These are phyloP conservation scores for Cryptoblepharus egeriae DNA, from an alignment of 2,797 vertebrate species.

Conservation along the genomic window DNA sequence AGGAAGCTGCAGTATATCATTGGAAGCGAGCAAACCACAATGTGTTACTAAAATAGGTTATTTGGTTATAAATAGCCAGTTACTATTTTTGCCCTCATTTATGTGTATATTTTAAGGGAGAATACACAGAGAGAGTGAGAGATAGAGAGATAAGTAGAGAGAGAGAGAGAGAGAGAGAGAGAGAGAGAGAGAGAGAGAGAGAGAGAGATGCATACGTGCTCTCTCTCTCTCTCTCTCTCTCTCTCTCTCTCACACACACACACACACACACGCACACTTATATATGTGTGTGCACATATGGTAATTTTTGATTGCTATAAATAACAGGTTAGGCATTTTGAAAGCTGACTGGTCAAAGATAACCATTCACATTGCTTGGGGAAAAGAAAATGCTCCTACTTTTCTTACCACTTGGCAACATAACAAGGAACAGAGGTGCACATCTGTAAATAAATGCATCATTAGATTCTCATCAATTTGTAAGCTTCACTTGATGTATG, in stretches of 20 bases:
- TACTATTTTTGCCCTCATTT: conserved; percentile 50
- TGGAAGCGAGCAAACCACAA: conserved; percentile 42
- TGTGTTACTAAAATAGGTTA: conserved; percentile 49
- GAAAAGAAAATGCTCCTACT: conserved; percentile 45
- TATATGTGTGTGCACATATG: background rate
- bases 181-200: too few relatives aligned
- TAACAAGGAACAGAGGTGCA: conserved; percentile 78
- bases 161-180: too few relatives aligned
- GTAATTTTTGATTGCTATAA: conserved; percentile 44
- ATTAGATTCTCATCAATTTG: conserved; percentile 86
- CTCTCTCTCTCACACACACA: too few relatives aligned
- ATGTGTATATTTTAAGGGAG: conserved; percentile 40
- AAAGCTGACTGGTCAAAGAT: conserved; percentile 58
- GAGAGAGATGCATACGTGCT: too few relatives aligned
- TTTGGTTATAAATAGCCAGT: conserved; percentile 51
- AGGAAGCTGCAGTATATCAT: conserved; percentile 47
- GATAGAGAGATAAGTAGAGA: too few relatives aligned
- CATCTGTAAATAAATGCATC: conserved; percentile 89
- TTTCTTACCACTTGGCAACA: conserved; percentile 62
- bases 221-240: too few relatives aligned
- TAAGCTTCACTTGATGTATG: conserved; percentile 81
- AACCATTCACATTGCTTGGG: conserved; percentile 18
- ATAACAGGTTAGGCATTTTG: conserved; percentile 44
- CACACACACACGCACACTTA: background rate
- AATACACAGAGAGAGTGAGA: too few relatives aligned